Conservation (phyloP, 2,888 invertebrate genomes). For the Escarpia spicata region DNA sequence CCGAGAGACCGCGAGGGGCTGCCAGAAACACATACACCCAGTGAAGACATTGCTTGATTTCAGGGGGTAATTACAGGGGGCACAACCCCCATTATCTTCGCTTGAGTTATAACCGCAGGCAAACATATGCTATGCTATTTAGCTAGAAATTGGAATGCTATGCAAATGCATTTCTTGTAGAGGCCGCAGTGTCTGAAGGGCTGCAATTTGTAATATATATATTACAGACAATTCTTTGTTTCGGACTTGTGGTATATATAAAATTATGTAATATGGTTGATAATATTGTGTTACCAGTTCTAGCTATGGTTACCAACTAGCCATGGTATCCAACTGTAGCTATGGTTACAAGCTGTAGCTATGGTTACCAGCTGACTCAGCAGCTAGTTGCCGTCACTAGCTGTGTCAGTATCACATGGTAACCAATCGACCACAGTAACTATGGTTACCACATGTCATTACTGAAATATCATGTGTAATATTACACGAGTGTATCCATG, state of each 20-base stretch:
- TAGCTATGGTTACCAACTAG: not conserved
- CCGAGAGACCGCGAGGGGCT: too few relatives aligned
- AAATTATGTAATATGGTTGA: too few relatives aligned
- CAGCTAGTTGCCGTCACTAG: not conserved
- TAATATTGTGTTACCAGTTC: too few relatives aligned
- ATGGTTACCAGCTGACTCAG: not conserved
- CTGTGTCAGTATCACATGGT: not conserved
- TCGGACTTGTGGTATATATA: not conserved
- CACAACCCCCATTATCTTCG: not conserved
- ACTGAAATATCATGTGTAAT: not conserved
- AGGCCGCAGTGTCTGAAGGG: not conserved
- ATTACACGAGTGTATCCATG: not conserved
- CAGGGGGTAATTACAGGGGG: not conserved
- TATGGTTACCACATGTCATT: not conserved
- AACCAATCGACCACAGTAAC: not conserved
- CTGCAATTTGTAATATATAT: slow-evolving; percentile 20
- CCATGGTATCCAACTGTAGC: not conserved
- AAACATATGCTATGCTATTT: not conserved
- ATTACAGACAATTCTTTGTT: slow-evolving; percentile 9
- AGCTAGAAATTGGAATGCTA: not conserved
- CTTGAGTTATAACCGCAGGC: not conserved
- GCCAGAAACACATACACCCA: too few relatives aligned
- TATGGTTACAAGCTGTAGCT: not conserved
- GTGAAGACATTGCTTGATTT: too few relatives aligned
- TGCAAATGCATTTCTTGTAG: slow-evolving; percentile 17